A percentile compares a stretch with the other conserved stretches of the same genome.
Conservation (phyloP, 2,888 invertebrate genomes). For the Drosophila kambysellisi region DNA sequence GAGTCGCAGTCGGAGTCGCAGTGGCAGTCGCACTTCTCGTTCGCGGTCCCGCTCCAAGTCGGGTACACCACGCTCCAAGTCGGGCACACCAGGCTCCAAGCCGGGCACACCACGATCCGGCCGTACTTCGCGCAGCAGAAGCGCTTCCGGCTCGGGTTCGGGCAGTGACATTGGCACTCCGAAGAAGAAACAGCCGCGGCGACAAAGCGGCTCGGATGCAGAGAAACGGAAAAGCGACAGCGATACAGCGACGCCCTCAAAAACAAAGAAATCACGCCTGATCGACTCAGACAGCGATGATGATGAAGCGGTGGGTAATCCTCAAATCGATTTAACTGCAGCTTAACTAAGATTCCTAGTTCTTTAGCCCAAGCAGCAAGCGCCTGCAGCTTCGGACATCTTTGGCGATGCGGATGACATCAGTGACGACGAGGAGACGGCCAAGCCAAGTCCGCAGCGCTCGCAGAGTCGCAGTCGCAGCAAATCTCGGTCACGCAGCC, state of each 20-base stretch:
- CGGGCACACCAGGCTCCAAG: slow-evolving; percentile 49
- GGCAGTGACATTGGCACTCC: slow-evolving; percentile 82
- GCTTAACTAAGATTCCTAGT: background rate
- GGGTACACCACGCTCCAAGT: slow-evolving; percentile 51
- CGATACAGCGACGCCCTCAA: slow-evolving; percentile 73
- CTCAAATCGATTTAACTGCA: background rate
- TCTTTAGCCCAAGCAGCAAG: slow-evolving; percentile 57
- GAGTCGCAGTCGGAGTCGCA: slow-evolving; percentile 71
- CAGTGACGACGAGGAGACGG: slow-evolving; percentile 88
- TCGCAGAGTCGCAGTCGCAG: slow-evolving; percentile 77
- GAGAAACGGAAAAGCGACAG: slow-evolving; percentile 76
- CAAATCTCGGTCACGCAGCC: slow-evolving; percentile 69
- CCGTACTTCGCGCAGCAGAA: slow-evolving; percentile 57
- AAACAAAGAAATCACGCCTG: slow-evolving; percentile 86
- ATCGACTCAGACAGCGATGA: slow-evolving; percentile 91
- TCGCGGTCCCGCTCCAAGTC: slow-evolving; percentile 65
- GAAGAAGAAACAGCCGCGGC: slow-evolving; percentile 83
- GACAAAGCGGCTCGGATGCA: slow-evolving; percentile 86
- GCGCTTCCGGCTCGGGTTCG: slow-evolving; percentile 81
- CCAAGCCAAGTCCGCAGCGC: slow-evolving; percentile 68
- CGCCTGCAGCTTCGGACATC: slow-evolving; percentile 89
- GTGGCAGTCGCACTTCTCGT: slow-evolving; percentile 75
- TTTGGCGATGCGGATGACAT: slow-evolving; percentile 98
- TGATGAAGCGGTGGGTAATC: slow-evolving; percentile 84
- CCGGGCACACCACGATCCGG: slow-evolving; percentile 64